These are phyloP conservation scores for Chironomus tentans DNA, from an alignment of 2,888 invertebrate species.

Conservation along the genomic window DNA sequence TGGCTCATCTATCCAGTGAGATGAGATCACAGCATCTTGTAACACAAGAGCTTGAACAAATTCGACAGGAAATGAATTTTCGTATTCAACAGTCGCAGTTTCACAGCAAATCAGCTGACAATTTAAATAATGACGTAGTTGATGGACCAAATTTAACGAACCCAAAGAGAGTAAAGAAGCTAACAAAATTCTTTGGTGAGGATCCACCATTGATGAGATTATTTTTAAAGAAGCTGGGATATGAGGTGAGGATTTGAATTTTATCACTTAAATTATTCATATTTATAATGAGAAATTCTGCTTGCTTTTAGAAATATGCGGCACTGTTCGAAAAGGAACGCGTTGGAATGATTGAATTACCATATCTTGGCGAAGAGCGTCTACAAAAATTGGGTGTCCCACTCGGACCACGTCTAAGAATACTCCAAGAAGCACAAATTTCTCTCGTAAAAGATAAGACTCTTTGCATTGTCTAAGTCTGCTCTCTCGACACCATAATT, in stretches of 20 bases:
- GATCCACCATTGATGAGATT: constrained; percentile 83
- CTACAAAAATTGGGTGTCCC: constrained; percentile 84
- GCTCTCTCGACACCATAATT: not conserved
- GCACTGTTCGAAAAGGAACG: constrained; percentile 73
- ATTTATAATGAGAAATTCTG: constrained; percentile 13
- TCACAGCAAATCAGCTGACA: constrained; percentile 47
- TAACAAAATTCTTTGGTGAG: constrained; percentile 89
- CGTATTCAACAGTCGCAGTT: constrained; percentile 53
- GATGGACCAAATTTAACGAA: constrained; percentile 70
- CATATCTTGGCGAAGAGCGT: constrained; percentile 81
- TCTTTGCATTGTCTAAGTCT: constrained; percentile 50
- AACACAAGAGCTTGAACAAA: constrained; percentile 82
- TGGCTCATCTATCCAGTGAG: constrained; percentile 84
- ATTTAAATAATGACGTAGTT: constrained; percentile 41
- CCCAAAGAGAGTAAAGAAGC: constrained; percentile 75
- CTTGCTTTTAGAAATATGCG: constrained; percentile 68
- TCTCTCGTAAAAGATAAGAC: constrained; percentile 52
- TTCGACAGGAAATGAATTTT: constrained; percentile 63
- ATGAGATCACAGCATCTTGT: constrained; percentile 83
- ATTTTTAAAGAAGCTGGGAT: constrained; percentile 83
- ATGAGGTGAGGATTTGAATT: constrained; percentile 54
- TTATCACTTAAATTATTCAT: not conserved
- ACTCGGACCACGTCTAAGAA: constrained; percentile 76
- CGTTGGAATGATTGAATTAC: constrained; percentile 82
- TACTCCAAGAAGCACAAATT: constrained; percentile 74